A percentile compares a stretch with the other conserved stretches of the same genome.
Conservation (phyloP, 1,140 invertebrate species). For the Lasioglossum baleicum region DNA sequence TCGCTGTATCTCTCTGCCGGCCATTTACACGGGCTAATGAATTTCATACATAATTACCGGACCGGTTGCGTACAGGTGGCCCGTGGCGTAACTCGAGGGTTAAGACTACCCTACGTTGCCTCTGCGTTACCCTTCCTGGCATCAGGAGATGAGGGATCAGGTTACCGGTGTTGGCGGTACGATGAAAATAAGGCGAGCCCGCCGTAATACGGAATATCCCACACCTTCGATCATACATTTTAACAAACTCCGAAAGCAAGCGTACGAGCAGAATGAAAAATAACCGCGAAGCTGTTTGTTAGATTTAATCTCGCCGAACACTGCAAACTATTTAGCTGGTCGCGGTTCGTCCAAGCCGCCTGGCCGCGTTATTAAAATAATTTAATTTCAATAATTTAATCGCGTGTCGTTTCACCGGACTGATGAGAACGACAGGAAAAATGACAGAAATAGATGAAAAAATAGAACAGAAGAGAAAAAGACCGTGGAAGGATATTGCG, state of each 20-base stretch:
- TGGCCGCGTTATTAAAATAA: not conserved
- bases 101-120: not conserved
- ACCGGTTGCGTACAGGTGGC: not conserved
- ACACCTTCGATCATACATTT: no score
- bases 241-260: no score
- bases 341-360: not conserved
- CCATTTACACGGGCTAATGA: slow-evolving; percentile 71
- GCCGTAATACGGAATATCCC: no score
- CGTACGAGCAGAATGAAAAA: not conserved
- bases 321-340: slow-evolving; percentile 6
- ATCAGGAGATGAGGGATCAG: not conserved
- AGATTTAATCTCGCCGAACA: not conserved
- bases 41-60: slow-evolving; percentile 70
- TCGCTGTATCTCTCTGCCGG: slow-evolving; percentile 13
- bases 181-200: not conserved
- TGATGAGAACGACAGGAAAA: not conserved
- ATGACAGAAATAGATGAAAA: no score
- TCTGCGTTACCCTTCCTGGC: no score
- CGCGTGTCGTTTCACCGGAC: not conserved
- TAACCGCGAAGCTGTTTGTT: not conserved
- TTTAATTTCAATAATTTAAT: not conserved
- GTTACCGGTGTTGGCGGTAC: not conserved
- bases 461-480: no score
- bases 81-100: not conserved
- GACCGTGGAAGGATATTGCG: slow-evolving; percentile 3